Percentiles rank a stretch among this genome's conserved stretches.
These are phyloP conservation scores for Vulpes lagopus DNA, from an alignment of 2,113 vertebrate species.

Conservation along the genomic window DNA sequence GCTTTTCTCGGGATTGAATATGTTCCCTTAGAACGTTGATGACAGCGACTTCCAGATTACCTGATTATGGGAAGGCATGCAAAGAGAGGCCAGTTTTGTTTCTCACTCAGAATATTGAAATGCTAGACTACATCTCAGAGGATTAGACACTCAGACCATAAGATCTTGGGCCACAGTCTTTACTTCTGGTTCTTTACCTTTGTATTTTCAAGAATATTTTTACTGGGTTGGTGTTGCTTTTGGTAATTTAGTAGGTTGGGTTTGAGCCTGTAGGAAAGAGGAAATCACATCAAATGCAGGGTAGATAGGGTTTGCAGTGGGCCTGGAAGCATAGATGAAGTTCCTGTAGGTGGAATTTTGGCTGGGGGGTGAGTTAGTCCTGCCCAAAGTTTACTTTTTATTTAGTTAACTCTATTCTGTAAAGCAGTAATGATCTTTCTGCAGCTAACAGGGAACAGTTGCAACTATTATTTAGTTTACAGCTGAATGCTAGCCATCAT, in stretches of 20 bases:
- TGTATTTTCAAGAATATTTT: conserved; percentile 24
- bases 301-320: background rate
- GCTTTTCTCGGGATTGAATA: background rate
- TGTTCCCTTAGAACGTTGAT: background rate
- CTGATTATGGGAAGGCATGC: background rate
- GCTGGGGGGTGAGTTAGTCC: background rate
- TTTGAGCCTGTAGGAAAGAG: background rate
- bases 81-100: background rate
- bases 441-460: background rate
- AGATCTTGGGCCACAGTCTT: background rate
- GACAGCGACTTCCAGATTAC: background rate
- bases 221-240: background rate
- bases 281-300: background rate
- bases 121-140: background rate
- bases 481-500: background rate
- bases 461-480: background rate
- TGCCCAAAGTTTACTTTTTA: background rate
- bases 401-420: background rate
- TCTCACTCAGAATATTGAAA: background rate
- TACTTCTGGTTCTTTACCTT: background rate
- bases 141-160: background rate
- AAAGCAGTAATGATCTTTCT: background rate
- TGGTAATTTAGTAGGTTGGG: background rate
- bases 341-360: background rate
- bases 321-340: background rate